Conservation (phyloP, 92 coral and sea anemone species). For the Porites lobata region DNA sequence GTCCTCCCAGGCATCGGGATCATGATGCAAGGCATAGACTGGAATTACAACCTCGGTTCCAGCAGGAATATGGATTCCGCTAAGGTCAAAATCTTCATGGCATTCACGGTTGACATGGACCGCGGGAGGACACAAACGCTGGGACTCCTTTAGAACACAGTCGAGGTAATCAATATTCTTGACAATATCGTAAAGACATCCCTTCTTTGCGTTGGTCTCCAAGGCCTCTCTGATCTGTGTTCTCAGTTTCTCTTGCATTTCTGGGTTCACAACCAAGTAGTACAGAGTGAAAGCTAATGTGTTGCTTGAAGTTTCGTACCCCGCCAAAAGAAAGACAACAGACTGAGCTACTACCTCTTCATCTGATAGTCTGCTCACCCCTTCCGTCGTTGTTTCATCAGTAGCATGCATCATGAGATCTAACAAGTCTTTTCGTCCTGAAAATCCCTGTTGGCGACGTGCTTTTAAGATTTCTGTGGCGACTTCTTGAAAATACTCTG, state of each 20-base stretch:
- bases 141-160: conserved; percentile 73
- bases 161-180: conserved; percentile 49
- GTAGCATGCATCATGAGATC: conserved; percentile 67
- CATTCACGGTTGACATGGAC: conserved; percentile 53
- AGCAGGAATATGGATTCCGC: conserved; percentile 67
- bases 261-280: conserved; percentile 25
- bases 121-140: conserved; percentile 69
- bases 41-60: conserved; percentile 65
- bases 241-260: too few relatives aligned
- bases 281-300: conserved; percentile 23
- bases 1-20: conserved; percentile 30
- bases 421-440: conserved; percentile 64
- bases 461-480: conserved; percentile 51
- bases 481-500: conserved; percentile 10
- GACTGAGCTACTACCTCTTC: conserved; percentile 60
- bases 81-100: conserved; percentile 45
- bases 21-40: conserved; percentile 60
- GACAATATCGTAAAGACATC: conserved; percentile 41
- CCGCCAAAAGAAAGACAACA: conserved; percentile 51
- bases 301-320: conserved; percentile 59
- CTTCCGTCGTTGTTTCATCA: conserved; percentile 60
- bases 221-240: not conserved
- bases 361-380: conserved; percentile 41
- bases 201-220: conserved; percentile 49
- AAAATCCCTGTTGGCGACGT: conserved; percentile 44